Evolutionary conservation across 2,113 vertebrate genomes (phyloP).

Genomic region (Anhinga anhinga): DNA sequence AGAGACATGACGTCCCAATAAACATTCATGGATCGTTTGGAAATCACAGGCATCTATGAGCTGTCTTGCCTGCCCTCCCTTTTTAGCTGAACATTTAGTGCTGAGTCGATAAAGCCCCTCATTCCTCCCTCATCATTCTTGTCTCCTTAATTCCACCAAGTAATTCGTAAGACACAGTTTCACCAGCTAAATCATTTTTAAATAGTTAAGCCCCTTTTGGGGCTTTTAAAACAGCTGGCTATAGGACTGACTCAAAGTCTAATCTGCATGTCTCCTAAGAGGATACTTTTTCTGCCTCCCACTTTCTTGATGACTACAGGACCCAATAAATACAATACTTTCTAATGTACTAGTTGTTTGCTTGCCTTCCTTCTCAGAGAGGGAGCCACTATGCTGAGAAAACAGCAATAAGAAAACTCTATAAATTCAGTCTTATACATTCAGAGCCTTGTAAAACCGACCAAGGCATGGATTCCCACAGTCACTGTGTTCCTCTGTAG

Average conservation of each 20-base stretch:
- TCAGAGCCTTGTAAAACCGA: neutral
- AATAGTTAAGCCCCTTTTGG: neutral
- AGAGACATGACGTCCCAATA: slow-evolving; percentile 55
- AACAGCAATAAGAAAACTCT: slow-evolving; percentile 9
- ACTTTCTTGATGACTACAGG: neutral
- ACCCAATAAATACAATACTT: slow-evolving; percentile 20
- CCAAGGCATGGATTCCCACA: neutral
- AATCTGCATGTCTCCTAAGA: slow-evolving; percentile 8
- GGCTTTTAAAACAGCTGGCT: slow-evolving; percentile 22
- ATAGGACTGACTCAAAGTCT: slow-evolving; percentile 5
- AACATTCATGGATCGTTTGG: slow-evolving; percentile 50
- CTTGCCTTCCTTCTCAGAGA: neutral
- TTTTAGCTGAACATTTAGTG: neutral
- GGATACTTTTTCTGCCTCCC: neutral
- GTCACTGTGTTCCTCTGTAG: neutral
- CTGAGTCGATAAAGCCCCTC: neutral
- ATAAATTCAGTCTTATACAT: neutral
- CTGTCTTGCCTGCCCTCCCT: slow-evolving; percentile 1
- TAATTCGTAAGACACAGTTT: neutral
- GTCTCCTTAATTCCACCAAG: neutral
- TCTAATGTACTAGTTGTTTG: neutral
- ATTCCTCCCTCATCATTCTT: slow-evolving; percentile 24
- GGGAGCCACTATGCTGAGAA: neutral
- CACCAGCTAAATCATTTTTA: neutral
- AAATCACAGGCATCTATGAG: slow-evolving; percentile 54